phyloP scores from a whole-genome alignment of 2,113 vertebrate genomes.

The Caracal caracal region DNA sequence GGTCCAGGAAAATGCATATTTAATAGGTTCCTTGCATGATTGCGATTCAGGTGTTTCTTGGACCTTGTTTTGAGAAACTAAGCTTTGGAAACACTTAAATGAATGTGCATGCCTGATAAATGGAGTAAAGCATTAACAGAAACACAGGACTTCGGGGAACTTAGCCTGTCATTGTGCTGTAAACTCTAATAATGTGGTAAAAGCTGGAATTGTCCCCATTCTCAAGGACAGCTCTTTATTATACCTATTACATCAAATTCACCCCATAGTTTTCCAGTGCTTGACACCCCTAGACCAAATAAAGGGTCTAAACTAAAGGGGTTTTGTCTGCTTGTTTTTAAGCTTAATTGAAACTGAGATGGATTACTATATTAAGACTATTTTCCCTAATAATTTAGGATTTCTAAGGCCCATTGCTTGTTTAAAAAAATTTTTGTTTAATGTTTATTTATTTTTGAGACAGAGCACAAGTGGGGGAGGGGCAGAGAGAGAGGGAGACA shows the following conservation, averaged over 20 bases:
- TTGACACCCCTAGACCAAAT: not conserved
- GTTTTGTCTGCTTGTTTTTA: slow-evolving; percentile 11
- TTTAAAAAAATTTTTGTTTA: not conserved
- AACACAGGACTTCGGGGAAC: not conserved
- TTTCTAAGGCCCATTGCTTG: not conserved
- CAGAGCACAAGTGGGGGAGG: too few species aligned
- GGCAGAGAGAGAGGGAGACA: too few species aligned
- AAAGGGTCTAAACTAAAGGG: not conserved
- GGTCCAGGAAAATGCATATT: not conserved
- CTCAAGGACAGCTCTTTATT: not conserved
- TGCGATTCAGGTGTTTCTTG: not conserved
- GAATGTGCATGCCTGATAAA: not conserved
- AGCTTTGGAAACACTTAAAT: not conserved
- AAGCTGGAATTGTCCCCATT: not conserved
- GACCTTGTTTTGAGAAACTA: not conserved
- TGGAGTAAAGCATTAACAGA: not conserved
- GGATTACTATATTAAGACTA: not conserved
- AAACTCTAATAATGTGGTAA: not conserved
- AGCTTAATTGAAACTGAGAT: not conserved
- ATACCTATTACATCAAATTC: not conserved
- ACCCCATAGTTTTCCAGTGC: not conserved
- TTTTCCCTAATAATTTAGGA: not conserved
- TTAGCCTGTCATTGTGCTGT: not conserved
- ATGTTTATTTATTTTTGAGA: too few species aligned
- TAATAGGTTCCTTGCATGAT: not conserved